Percentiles rank a stretch among this genome's conserved stretches.
Evolutionary conservation across 2,797 vertebrate species (phyloP).

Genomic region (Pteropus rufus): DNA sequence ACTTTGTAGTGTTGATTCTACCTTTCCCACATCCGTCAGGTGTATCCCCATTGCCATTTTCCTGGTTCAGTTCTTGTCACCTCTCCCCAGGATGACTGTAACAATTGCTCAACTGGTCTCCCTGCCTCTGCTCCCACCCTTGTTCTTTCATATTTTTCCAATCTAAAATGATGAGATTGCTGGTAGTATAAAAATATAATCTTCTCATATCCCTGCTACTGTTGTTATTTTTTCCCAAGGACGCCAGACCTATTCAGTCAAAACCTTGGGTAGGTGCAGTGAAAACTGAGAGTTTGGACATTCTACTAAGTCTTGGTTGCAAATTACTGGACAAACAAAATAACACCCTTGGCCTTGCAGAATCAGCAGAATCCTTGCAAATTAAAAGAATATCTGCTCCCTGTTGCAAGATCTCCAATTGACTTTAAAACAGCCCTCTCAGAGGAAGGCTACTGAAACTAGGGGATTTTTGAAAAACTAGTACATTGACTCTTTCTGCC

Average conservation of each 20-base stretch:
- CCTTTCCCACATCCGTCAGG: neutral
- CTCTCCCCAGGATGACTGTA: neutral
- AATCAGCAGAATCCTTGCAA: neutral
- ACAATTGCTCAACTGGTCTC: neutral
- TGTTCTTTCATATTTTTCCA: neutral
- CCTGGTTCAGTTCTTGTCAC: neutral
- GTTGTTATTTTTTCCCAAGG: neutral
- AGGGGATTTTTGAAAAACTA: neutral
- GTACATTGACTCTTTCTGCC: neutral
- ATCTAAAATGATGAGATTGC: neutral
- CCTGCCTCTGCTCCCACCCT: neutral
- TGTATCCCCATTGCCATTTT: neutral
- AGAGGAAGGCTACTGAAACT: neutral
- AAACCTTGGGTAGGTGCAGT: neutral
- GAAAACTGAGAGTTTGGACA: neutral
- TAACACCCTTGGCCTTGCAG: neutral
- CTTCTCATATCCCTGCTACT: neutral
- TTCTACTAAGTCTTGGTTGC: neutral
- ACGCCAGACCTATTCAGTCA: neutral
- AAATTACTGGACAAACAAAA: neutral
- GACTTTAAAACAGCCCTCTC: neutral
- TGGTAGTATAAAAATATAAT: neutral
- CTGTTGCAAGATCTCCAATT: neutral
- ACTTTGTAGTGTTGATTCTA: neutral
- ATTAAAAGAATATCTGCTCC: neutral